Conservation (phyloP, 2,797 vertebrate genomes). For the Poecilia wingei region DNA sequence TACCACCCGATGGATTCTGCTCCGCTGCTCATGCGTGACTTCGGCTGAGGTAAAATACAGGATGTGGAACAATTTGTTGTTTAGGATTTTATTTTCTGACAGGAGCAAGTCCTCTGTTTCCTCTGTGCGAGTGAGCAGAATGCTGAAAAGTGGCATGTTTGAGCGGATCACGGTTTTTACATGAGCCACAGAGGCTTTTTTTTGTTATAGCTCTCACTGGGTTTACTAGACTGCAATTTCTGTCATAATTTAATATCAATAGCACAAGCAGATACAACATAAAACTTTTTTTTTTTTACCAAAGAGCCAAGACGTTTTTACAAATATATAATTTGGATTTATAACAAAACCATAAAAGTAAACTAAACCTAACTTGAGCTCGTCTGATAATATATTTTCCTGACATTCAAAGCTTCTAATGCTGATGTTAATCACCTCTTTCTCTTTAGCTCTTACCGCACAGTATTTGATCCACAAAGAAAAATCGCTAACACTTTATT, state of each 20-base stretch:
- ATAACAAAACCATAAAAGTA: no score
- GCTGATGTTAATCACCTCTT: background rate
- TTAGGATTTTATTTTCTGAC: constrained; percentile 29
- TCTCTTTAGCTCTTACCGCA: background rate
- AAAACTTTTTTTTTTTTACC: background rate
- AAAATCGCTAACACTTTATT: background rate
- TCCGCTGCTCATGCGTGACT: constrained; percentile 56
- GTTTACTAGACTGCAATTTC: background rate
- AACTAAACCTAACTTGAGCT: background rate
- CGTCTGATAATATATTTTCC: background rate
- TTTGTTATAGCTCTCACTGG: background rate
- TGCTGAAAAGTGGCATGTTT: constrained; percentile 14
- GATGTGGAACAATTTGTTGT: constrained; percentile 28
- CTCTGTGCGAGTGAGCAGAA: constrained; percentile 32
- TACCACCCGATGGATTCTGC: constrained; percentile 43
- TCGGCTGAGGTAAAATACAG: constrained; percentile 29
- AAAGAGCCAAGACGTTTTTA: background rate
- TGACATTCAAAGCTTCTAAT: background rate
- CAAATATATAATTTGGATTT: background rate
- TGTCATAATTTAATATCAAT: background rate
- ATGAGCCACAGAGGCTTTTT: constrained; percentile 11
- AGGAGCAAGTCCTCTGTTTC: constrained; percentile 14
- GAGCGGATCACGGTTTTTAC: constrained; percentile 6
- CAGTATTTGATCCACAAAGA: background rate
- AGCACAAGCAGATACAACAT: background rate